Conservation (phyloP, 2,797 vertebrate genomes). For the Pogoniulus pusillus region DNA sequence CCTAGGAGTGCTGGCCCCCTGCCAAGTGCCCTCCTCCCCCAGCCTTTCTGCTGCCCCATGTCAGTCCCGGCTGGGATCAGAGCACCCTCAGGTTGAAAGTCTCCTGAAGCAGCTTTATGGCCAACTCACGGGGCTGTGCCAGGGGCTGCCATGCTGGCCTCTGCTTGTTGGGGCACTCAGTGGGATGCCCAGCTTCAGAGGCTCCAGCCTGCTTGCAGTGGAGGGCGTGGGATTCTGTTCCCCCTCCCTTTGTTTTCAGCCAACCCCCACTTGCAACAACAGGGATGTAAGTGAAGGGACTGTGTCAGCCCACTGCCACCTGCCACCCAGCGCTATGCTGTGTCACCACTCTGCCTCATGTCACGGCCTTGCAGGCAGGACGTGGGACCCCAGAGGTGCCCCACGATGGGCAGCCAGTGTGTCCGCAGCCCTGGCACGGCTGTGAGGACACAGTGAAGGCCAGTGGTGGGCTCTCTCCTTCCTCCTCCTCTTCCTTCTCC, state of each 20-base stretch:
- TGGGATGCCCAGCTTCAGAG: neutral
- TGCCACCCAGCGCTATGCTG: neutral
- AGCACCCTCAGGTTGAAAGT: neutral
- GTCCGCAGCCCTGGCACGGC: neutral
- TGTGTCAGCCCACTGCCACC: accelerated
- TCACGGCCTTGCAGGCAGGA: neutral
- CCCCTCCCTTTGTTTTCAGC: neutral
- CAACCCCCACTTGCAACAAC: neutral
- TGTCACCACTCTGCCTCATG: neutral
- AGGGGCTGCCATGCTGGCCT: neutral
- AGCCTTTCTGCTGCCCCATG: neutral
- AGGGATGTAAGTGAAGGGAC: neutral
- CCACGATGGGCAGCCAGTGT: neutral
- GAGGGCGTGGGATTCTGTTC: neutral
- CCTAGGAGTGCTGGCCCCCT: neutral
- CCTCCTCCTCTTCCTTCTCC: neutral
- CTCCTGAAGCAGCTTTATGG: accelerated
- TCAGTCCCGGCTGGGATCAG: accelerated
- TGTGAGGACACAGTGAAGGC: neutral
- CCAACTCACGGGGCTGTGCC: neutral
- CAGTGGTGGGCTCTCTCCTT: constrained; percentile 1
- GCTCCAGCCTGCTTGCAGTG: neutral
- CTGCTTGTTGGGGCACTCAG: accelerated
- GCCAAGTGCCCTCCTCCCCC: neutral
- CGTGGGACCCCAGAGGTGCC: neutral